A percentile compares a stretch with the other conserved stretches of the same genome.
Evolutionary conservation across 23 tunicate genomes (phyloP).

Genomic region (Oikopleura dioica): DNA sequence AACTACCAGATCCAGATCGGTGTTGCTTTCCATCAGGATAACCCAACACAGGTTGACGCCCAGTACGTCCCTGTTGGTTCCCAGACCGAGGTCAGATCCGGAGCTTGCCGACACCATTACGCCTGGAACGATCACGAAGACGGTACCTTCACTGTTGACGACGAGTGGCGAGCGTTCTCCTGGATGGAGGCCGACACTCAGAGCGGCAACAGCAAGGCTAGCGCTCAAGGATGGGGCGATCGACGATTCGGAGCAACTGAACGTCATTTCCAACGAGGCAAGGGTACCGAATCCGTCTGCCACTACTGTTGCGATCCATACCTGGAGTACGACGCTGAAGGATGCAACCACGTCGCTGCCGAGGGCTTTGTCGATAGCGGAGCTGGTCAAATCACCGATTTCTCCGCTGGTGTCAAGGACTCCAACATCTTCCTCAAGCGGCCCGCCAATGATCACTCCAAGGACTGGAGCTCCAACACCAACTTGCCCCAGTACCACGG

Average conservation of each 20-base stretch:
- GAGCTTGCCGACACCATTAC: too few species aligned
- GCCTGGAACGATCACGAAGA: too few species aligned
- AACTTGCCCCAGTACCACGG: neutral
- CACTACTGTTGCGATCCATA: conserved; percentile 6
- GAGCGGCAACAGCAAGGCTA: too few species aligned
- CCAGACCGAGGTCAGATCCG: too few species aligned
- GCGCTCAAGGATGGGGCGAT: too few species aligned
- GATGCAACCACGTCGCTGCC: neutral
- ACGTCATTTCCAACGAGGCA: neutral
- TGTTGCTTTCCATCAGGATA: too few species aligned
- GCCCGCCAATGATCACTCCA: neutral
- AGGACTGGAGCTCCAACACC: neutral
- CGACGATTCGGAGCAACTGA: neutral
- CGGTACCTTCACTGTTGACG: too few species aligned
- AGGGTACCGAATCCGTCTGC: conserved; percentile 7
- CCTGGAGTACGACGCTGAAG: neutral
- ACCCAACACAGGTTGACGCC: too few species aligned
- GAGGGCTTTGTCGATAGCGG: neutral
- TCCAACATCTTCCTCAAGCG: neutral
- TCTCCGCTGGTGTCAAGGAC: neutral
- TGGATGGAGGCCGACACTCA: too few species aligned
- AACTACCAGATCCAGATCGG: neutral
- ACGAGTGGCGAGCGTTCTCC: too few species aligned
- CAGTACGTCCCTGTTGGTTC: too few species aligned
- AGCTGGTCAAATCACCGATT: neutral